Evolutionary conservation across 2,797 vertebrate species (phyloP), one percentile per base, ranked within the genome.

Genomic region (Chrysocyon brachyurus): DNA sequence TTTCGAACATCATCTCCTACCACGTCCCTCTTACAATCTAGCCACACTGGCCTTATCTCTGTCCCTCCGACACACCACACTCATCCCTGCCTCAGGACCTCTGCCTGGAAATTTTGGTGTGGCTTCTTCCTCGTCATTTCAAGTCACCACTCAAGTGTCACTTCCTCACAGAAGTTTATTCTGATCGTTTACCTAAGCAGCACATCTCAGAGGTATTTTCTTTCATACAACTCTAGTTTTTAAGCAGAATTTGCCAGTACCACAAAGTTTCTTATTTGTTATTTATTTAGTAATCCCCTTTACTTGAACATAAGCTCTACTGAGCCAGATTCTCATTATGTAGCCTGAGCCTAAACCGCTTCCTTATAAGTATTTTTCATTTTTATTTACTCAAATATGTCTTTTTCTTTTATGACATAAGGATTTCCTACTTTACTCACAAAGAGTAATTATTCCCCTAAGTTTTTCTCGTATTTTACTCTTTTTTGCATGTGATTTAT

Each of bases 221-320:
- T 87, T 84, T 92, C 49, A 77, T 31, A 78, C 7, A 90, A 90
- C 22, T 12, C 28, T 49, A 93, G 61, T 91, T 91, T 91, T 63
- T 81, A 21, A 73, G 63, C 61, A 59, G 31, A n/a, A 91, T 52
- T 83, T 91, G 82, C 8, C 40, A 40, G 15, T 66, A 66, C 24
- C 9, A 68, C 40, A 83, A 63, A 75, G 40, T 28, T 36, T 82
- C 52, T 36, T 86, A 49, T 66, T 46, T 75, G 9, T 90, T 33
- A 77, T 49, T 64, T 64, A 24, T 10, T 82, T 64, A 70, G 61
- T 63, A 15, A 5, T 7, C 16, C 3, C 12, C 12, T 64, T 82
- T 57, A 87, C 16, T 57, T 68, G 36, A 90, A 81, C 21, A 52
- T 36, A 87, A 85, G 57, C 54, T 92, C 54, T 64, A 72, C 1